phyloP scores from a whole-genome alignment of 2,797 vertebrate genomes.

The Anguilla anguilla region DNA sequence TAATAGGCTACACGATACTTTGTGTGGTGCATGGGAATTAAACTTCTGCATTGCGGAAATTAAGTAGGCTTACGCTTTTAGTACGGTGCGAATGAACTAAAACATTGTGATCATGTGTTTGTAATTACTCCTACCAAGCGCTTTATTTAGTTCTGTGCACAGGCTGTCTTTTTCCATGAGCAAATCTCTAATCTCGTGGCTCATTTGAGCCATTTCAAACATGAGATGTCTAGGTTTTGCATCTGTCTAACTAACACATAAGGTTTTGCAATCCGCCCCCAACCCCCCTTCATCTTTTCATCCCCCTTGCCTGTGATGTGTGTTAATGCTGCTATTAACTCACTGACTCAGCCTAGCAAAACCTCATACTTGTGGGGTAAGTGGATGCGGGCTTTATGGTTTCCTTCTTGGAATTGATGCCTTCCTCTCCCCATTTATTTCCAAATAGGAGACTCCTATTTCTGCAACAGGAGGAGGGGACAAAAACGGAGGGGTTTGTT shows the following conservation, averaged over 20 bases:
- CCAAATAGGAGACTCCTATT: background rate
- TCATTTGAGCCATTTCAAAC: too few species aligned
- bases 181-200: background rate
- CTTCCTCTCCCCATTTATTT: background rate
- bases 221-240: background rate
- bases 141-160: background rate
- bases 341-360: background rate
- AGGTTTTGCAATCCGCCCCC: background rate
- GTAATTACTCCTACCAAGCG: background rate
- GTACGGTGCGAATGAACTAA: background rate
- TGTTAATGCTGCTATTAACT: background rate
- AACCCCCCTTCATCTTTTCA: background rate
- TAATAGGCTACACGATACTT: background rate
- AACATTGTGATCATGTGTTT: background rate
- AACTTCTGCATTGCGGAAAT: background rate
- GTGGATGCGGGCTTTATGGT: background rate
- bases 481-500: background rate
- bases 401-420: conserved; percentile 14
- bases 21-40: background rate
- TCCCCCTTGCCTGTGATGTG: background rate
- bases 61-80: background rate
- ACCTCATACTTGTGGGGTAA: conserved; percentile 3
- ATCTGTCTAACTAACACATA: background rate
- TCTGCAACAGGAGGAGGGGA: background rate
- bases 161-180: background rate